Base-by-base conservation (phyloP, 2,113 vertebrate genomes). In the Brachirus orientalis region DNA sequence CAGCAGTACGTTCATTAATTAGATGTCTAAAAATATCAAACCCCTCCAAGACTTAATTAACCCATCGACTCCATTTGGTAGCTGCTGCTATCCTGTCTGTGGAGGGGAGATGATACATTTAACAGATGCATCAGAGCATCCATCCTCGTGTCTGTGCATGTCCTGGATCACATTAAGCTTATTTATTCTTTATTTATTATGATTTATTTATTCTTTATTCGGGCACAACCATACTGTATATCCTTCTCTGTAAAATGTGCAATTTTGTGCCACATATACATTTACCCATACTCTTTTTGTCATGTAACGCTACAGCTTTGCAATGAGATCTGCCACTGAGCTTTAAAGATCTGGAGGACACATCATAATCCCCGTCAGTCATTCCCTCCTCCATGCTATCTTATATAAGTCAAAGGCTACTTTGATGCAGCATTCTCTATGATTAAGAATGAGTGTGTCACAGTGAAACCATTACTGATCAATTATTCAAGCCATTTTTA, bases 1-100 rank as follows among this genome's bases (percentile, higher is more conserved):
- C 53, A 70, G 89, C 77, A 52, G 80, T 89, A 68, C 17, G 7
- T 88, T 87, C 81, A 86, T 90, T 93, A 93, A 92, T 93, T 92
- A 92, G 88, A 91, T 48, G 70, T 89, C 92, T 91, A 93, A 92
- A 94, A 93, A 93, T 93, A 92, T 82, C 91, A 88, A 90, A 91
- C 75, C 88, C 90, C 92, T 93, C 77, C 86, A 90, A 94, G 91
- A 93, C 87, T 92, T 91, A 92, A 93, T 94, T 93, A 93, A 92
- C 92, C 90, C 89, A 77, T 86, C 69, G 85, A 86, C 89, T 92
- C 68, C 53, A 61, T 75, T 88, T 45, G 69, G 70, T 82, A 69
- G 83, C 65, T 63, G 77, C 62, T 80, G 79, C 80, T 14, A 61
- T 69, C 54, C 72, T 80, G 72, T 75, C 80, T 79, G 59, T 80